Conservation (phyloP, 2,113 vertebrate species). For the Tenrec ecaudatus region DNA sequence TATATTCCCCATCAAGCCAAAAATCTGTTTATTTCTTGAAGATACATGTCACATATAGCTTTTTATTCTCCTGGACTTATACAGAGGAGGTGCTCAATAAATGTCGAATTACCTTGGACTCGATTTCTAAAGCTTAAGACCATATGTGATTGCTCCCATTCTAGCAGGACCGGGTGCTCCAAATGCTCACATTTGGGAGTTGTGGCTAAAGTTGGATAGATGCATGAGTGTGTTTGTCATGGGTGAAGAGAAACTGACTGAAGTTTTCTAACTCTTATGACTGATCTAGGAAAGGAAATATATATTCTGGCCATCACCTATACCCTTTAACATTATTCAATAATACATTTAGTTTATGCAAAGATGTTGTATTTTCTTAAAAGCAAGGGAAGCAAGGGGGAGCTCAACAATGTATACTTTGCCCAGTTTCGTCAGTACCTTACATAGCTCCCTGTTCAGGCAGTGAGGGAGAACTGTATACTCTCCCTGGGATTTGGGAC, state of each 20-base stretch:
- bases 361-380: constrained; percentile 62
- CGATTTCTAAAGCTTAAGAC: constrained; percentile 38
- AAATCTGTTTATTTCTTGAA: constrained; percentile 29
- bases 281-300: constrained; percentile 36
- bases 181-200: not conserved
- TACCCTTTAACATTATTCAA: constrained; percentile 18
- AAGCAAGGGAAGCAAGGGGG: not conserved
- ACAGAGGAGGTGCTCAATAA: not conserved
- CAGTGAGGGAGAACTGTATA: constrained; percentile 59
- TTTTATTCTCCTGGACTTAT: not conserved
- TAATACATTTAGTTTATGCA: constrained; percentile 58
- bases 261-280: constrained; percentile 36
- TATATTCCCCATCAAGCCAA: not conserved
- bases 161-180: not conserved
- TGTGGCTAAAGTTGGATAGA: not conserved
- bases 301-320: not conserved
- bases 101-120: constrained; percentile 19
- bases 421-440: constrained; percentile 34
- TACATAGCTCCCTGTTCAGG: constrained; percentile 54
- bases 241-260: not conserved
- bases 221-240: not conserved
- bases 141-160: constrained; percentile 10
- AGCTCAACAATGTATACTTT: constrained; percentile 50
- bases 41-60: not conserved
- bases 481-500: constrained; percentile 62